Evolutionary conservation across 1,140 invertebrate species (phyloP), one percentile per base, ranked within the genome.

Genomic region (Helicoverpa zea): DNA sequence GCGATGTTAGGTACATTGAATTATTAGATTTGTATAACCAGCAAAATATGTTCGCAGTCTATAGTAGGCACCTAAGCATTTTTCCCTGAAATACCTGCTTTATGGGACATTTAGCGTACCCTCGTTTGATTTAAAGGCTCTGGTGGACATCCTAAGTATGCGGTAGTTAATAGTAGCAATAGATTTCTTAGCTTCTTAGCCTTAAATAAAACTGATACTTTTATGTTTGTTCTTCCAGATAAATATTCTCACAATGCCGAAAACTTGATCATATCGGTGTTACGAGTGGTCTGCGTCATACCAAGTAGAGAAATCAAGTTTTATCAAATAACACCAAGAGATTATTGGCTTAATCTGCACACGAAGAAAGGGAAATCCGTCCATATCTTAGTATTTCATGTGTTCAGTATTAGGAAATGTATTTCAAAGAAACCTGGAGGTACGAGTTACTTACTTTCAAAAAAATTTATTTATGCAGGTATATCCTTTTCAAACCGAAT

Each of bases 191-290:
- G 7, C 35, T 35, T 7, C 35, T 35, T 7, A 54, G 14, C 13
- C 13, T 59, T 59, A 23, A 11, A 23, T 30, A 12, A 10, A 30
- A n/a, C 30, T 14, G 5, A 43, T 9, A 7, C 5, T 49, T 7
- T 12, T 16, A n/a, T 58, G 7, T 58, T 72, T n/a, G 11, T 51
- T 70, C 61, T 82, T 82, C 47, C 68, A 82, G 81, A n/a, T 2
- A 82, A 79, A 70, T 82, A 79, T 70, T 82, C 81, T 14, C 70
- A 74, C 54, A 79, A 79, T 54, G 74, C 66, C 47, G 70, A 79
- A 59, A 75, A 82, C 30, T 51, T 82, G 9, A 30, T 82, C 30
- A 74, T 82, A 29, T 72, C 68, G 2, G 58, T 79, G 3, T 18
- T 82, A 13, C 43, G 76, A 47, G 63, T 82, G 11, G 76, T 82